Base-by-base conservation (phyloP, 2,113 vertebrate species). In the Piliocolobus tephrosceles region DNA sequence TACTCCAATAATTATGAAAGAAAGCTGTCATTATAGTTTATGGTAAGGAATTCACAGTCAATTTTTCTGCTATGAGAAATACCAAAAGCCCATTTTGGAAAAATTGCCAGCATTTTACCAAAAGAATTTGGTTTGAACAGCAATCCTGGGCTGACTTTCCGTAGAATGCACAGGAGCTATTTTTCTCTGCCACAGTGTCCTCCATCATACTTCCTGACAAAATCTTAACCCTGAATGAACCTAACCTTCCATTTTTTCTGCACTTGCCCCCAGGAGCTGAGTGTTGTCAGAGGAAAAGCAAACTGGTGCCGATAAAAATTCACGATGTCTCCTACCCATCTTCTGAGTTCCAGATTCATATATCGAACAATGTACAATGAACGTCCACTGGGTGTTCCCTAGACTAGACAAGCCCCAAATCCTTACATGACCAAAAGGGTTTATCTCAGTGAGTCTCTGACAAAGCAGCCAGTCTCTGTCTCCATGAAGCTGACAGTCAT, bases 31-130 rank as follows among this genome's bases (percentile, higher is more conserved):
- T 30, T 81, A 83, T 9, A 58, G 20, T 81, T 95, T 92, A 85
- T 25, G 14, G 20, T 47, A 89, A 85, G 47, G 18, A 89, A 88
- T 81, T 80, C 16, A 66, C 1, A 76, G 66, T 70, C 82, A 35
- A 38, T 20, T 94, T 86, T 92, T 86, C 43, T 91, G 35, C 8
- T 5, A 70, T 70, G 20, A 58, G 38, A 93, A 72, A 10, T 47
- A 83, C 8, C 32, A 84, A 88, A 94, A 76, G 58, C 45, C 95
- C 35, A 80, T 88, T 90, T 43, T 64, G 20, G 61, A 95, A 95
- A 95, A 95, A 95, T 27, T 22, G 85, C 38, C 32, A 95, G 30
- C 16, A 68, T 73, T 85, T 40, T 84, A 86, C 10, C 25, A 92
- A 20, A 66, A 40, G 5, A 11, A 94, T 68, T 47, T 79, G 22